Conservation (phyloP, 1,140 invertebrate species). For the Drusus annulatus region DNA sequence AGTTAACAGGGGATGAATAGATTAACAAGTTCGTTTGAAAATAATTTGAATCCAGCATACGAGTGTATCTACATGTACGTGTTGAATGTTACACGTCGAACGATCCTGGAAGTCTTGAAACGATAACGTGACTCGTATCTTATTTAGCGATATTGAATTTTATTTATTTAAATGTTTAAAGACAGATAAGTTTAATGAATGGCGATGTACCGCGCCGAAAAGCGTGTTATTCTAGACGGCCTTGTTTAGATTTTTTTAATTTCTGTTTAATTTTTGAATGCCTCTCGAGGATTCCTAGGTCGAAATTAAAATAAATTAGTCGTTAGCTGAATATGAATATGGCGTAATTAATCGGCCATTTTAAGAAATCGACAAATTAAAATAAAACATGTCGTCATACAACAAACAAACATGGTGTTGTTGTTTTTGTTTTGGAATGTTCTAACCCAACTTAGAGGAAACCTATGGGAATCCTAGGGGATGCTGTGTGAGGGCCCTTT, state of each 20-base stretch:
- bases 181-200: slow-evolving; percentile 32
- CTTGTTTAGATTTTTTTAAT: slow-evolving; percentile 30
- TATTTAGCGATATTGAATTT: no score
- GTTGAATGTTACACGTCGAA: no score
- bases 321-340: slow-evolving; percentile 39
- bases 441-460: background rate
- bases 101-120: no score
- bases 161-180: background rate
- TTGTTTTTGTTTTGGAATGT: slow-evolving; percentile 31
- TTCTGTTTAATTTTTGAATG: slow-evolving; percentile 39
- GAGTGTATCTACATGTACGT: no score
- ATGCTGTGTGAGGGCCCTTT: background rate
- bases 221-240: slow-evolving; percentile 25
- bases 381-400: slow-evolving; percentile 42
- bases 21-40: no score
- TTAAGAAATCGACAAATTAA: slow-evolving; percentile 44
- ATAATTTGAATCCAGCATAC: no score
- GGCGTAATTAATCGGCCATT: slow-evolving; percentile 40
- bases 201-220: slow-evolving; percentile 1
- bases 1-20: no score
- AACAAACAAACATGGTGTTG: background rate
- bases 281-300: slow-evolving; percentile 41
- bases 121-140: no score
- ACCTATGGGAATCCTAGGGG: background rate
- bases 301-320: slow-evolving; percentile 43